Evolutionary conservation across 2,113 vertebrate species (phyloP), one percentile per base, ranked within the genome.

Genomic region (Anhinga anhinga): DNA sequence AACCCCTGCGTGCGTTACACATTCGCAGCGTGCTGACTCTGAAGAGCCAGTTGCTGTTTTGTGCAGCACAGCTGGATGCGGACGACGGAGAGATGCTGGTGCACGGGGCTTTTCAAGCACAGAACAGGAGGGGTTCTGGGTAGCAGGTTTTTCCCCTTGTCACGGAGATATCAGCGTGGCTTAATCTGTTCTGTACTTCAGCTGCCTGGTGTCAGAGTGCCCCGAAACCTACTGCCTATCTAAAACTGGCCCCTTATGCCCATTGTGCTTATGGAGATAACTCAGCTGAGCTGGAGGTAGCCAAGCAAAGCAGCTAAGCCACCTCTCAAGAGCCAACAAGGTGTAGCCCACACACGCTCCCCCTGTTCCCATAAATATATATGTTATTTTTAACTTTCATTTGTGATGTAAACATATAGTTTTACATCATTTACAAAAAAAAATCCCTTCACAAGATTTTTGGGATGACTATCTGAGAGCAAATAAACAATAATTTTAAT

Each of bases 11-110:
- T 1, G 5, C 25, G 61, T 38, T 11, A 26, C 44, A n/a, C n/a
- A 6, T 16, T 12, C 0, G 1, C 21, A 1, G 4, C 3, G 0
- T 0, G 0, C 40, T 4, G 26, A 9, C 27, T 32, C 49, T 4
- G 11, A 77, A 82, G 70, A 85, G 38, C 7, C 50, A 49, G 29
- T 0, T 38, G 47, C 14, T 44, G 42, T 4, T 53, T 40, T 10
- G 3, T 10, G 17, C 73, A 53, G 77, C 61, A 30, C 36, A 61
- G 45, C 40, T 53, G 55, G 44, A 38, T 1, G 4, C 1, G 2
- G 40, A 36, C 61, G 45, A 36, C 63, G 70, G 53, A 2, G 6
- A 36, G 53, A 50, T 0, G 0, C 17, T 77, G 47, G 61, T 72
- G 47, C 25, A 22, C 2, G 4, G 10, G 4, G 3, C n/a, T 82